Percentiles rank a stretch among this genome's conserved stretches.
These are phyloP conservation scores for Urophycis tenuis DNA, from an alignment of 2,797 vertebrate species.

Conservation along the genomic window DNA sequence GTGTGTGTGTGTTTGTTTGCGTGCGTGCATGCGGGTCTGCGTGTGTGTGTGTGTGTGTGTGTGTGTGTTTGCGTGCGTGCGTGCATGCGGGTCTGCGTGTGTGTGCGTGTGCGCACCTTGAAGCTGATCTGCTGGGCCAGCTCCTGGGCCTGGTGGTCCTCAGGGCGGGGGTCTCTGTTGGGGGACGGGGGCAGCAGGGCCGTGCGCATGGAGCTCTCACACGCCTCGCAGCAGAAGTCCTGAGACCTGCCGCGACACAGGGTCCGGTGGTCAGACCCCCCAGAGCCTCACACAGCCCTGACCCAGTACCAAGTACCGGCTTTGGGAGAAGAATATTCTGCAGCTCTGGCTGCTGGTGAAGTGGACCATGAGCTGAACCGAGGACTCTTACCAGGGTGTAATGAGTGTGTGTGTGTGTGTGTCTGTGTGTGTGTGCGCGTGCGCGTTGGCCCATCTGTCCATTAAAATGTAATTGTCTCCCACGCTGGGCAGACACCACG, in stretches of 20 bases:
- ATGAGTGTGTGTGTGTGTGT: background rate
- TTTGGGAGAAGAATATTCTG: too few species aligned
- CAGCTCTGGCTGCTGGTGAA: too few species aligned
- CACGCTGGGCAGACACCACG: too few species aligned
- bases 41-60: too few species aligned
- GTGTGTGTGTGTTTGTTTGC: background rate
- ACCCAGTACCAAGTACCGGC: too few species aligned
- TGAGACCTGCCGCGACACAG: slow-evolving; percentile 74
- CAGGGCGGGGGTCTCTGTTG: slow-evolving; percentile 76
- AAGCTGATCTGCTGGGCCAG: slow-evolving; percentile 94
- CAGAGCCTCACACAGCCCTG: too few species aligned
- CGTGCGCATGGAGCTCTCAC: slow-evolving; percentile 80
- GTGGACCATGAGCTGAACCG: too few species aligned
- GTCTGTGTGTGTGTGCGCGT: background rate
- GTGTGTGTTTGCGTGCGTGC: background rate
- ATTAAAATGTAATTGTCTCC: background rate
- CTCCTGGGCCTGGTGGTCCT: slow-evolving; percentile 81
- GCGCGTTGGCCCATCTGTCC: too few species aligned
- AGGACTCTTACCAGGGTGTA: too few species aligned
- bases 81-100: background rate
- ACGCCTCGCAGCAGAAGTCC: slow-evolving; percentile 91
- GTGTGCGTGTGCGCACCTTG: slow-evolving; percentile 71
- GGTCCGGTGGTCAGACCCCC: too few species aligned
- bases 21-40: background rate
- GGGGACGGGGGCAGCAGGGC: slow-evolving; percentile 80